These are phyloP conservation scores for Corvus hawaiiensis DNA, from an alignment of 2,113 vertebrate genomes.

Conservation along the genomic window DNA sequence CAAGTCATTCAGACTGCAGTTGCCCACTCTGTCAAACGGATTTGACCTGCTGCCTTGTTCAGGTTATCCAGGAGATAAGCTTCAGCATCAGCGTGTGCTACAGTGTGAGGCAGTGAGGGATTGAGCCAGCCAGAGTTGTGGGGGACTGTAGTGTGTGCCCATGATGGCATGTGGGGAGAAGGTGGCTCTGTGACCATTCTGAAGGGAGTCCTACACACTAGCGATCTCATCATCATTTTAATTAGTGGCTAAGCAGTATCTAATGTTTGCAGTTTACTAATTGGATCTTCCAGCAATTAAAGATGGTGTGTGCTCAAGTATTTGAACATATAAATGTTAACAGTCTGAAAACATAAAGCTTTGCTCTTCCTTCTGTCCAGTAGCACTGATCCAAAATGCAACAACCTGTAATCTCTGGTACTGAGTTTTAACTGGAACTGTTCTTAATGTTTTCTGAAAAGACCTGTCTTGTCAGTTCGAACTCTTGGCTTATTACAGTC, in stretches of 20 bases:
- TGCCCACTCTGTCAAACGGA: accelerated
- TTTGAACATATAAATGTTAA: not conserved
- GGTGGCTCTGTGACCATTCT: not conserved
- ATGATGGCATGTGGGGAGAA: not conserved
- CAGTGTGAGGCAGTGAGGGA: not conserved
- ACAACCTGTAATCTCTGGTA: not conserved
- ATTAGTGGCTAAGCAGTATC: not conserved
- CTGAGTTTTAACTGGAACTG: not conserved
- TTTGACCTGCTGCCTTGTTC: not conserved
- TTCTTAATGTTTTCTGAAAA: not conserved
- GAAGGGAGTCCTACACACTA: not conserved
- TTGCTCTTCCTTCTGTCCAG: not conserved
- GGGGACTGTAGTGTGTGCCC: not conserved
- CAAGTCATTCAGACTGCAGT: not conserved
- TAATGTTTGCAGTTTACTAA: not conserved
- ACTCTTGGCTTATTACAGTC: not conserved
- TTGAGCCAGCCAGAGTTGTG: too few relatives aligned
- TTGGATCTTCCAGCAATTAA: not conserved
- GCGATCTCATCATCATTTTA: not conserved
- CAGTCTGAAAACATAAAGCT: not conserved
- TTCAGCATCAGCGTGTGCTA: not conserved
- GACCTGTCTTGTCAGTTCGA: accelerated
- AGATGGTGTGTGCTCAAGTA: not conserved
- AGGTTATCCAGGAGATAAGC: not conserved
- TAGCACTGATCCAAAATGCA: not conserved